These are phyloP conservation scores for Cherax destructor DNA, from an alignment of 1,140 invertebrate genomes.

Conservation along the genomic window DNA sequence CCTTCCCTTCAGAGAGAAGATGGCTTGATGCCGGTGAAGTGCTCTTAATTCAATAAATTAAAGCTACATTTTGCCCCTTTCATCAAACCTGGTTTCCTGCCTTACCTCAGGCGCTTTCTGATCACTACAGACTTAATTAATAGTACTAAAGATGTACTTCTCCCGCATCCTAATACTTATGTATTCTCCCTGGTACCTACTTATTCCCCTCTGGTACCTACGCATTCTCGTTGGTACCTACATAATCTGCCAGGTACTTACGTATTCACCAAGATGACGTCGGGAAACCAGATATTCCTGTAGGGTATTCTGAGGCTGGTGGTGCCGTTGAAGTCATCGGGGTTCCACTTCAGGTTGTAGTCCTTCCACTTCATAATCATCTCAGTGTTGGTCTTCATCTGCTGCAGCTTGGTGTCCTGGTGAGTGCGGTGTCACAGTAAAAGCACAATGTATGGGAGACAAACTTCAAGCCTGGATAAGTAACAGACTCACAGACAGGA, in stretches of 20 bases:
- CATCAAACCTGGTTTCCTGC: too few species aligned
- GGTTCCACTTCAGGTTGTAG: conserved; percentile 31
- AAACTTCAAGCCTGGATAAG: too few species aligned
- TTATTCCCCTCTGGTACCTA: not conserved
- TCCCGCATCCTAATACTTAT: not conserved
- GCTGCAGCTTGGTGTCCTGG: not conserved
- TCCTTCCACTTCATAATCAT: conserved; percentile 38
- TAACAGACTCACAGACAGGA: too few species aligned
- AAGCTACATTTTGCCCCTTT: too few species aligned
- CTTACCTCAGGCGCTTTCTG: too few species aligned
- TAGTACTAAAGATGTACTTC: not conserved
- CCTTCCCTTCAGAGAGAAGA: too few species aligned
- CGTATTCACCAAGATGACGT: conserved; percentile 47
- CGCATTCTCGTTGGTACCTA: not conserved
- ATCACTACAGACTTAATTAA: too few species aligned
- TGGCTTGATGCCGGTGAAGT: too few species aligned
- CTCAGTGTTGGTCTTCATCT: conserved; percentile 20
- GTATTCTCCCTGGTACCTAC: not conserved
- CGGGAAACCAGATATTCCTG: conserved; percentile 37
- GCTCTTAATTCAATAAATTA: too few species aligned
- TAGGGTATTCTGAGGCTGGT: conserved; percentile 19
- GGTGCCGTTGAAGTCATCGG: not conserved
- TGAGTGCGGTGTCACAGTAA: too few species aligned
- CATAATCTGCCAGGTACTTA: not conserved
- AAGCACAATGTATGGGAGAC: too few species aligned